Evolutionary conservation across 2,888 invertebrate species (phyloP), one percentile per base, ranked within the genome.

Genomic region (Eilema caniola): DNA sequence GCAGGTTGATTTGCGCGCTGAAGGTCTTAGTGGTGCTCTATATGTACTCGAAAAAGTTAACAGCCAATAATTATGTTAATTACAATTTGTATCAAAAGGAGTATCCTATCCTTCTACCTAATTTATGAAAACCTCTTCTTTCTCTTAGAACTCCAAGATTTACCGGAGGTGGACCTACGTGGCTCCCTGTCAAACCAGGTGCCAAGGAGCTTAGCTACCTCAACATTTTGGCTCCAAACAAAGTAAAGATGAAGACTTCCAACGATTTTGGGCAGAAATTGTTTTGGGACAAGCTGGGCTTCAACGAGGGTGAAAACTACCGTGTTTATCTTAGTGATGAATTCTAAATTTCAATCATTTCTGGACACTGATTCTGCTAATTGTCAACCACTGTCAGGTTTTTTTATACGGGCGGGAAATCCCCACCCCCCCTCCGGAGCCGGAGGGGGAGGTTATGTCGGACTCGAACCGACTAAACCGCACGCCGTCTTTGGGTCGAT

Each of bases 261-360:
- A 82, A 88, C 0, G 94, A 96, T 83, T 93, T 97, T 72, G 96
- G 96, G 0, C 93, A 96, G 31, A 92, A 91, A 37, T 83, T 95
- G 56, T 97, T 97, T 89, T 97, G 97, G 97, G 94, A 96, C 78
- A 93, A 92, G 12, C 92, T 97, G 0, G 95, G 96, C 0, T 95
- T 97, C 53, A 85, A 94, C 31, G 97, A 97, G 86, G 96, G 97
- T 85, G 95, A 96, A 80, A 92, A 93, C 65, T 93, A 88, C 73
- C 82, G 90, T 16, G 68, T 84, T n/a, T 83, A 84, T 71, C 31
- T 88, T 33, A 94, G 79, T 77, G 93, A 94, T 70, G 95, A 96
- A 85, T 84, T 96, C 75, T 96, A 89, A 74, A 69, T 24, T 56
- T 8, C 23, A 16, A 28, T 2, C n/a, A 8, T 24, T 28, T 16